Percentiles rank a stretch among this genome's conserved stretches.
Evolutionary conservation across 2,113 vertebrate genomes (phyloP).

Genomic region (Tychaedon coryphoeus): DNA sequence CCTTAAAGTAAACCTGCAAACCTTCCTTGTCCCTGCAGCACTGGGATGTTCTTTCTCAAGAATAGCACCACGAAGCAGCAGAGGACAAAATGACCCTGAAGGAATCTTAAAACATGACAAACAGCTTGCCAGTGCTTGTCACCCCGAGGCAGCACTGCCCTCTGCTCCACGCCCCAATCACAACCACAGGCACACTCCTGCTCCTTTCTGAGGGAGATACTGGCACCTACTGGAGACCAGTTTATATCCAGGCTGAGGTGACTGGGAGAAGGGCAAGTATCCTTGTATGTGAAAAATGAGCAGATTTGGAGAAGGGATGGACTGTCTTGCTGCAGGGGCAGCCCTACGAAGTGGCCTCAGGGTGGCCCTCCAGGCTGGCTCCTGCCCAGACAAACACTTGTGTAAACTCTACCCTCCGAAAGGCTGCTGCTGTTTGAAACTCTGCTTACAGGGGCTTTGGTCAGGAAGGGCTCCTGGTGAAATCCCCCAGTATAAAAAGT

Average conservation of each 20-base stretch:
- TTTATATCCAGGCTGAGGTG: not conserved
- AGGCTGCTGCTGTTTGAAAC: not conserved
- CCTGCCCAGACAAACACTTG: not conserved
- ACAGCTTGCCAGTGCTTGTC: not conserved
- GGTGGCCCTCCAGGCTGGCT: not conserved
- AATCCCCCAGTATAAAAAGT: not conserved
- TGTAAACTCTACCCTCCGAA: not conserved
- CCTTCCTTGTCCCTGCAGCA: not conserved
- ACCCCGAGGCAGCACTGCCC: not conserved
- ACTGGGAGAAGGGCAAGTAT: not conserved
- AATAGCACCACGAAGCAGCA: not conserved
- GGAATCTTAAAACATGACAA: not conserved
- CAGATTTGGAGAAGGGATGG: not conserved
- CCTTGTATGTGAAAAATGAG: rapidly evolving
- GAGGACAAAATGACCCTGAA: not conserved
- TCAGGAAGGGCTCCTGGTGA: not conserved
- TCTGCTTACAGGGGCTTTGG: not conserved
- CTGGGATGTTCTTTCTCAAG: not conserved
- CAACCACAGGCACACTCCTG: rapidly evolving
- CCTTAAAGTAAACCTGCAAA: not conserved
- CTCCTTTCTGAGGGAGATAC: not conserved
- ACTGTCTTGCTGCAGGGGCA: not conserved
- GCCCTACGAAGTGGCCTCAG: not conserved
- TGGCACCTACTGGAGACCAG: constrained; percentile 56
- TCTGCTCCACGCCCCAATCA: not conserved